Conservation (phyloP, 2,113 vertebrate species). For the Colaptes auratus region DNA sequence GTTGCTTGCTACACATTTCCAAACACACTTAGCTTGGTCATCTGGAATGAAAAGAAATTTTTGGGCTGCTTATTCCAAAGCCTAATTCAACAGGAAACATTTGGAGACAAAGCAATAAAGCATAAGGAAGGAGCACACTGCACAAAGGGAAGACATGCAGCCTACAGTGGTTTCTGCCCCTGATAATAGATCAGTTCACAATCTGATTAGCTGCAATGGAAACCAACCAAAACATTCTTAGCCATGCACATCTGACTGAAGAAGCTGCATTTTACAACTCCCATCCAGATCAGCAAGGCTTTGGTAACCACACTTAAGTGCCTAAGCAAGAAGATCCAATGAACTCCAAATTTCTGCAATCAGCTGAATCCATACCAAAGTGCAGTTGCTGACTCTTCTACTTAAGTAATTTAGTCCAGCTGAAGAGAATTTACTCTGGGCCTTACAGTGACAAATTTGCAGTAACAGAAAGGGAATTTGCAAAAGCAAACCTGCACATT, state of each 20-base stretch:
- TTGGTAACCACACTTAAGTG: not conserved
- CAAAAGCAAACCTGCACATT: not conserved
- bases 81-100: not conserved
- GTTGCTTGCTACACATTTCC: not conserved
- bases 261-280: not conserved
- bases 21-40: not conserved
- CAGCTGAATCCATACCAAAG: not conserved
- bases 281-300: not conserved
- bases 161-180: not conserved
- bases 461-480: not conserved
- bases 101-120: not conserved
- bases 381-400: not conserved
- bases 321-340: not conserved
- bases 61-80: not conserved
- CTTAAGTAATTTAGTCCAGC: not conserved
- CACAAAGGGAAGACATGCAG: accelerated
- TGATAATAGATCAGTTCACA: not conserved
- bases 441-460: not conserved
- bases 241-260: not conserved
- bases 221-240: not conserved
- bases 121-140: not conserved
- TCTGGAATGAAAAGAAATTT: not conserved
- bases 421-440: not conserved
- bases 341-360: not conserved
- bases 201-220: not conserved